Evolutionary conservation across 2,113 vertebrate genomes (phyloP).

Genomic region (Ptilorrhoa leucosticta): DNA sequence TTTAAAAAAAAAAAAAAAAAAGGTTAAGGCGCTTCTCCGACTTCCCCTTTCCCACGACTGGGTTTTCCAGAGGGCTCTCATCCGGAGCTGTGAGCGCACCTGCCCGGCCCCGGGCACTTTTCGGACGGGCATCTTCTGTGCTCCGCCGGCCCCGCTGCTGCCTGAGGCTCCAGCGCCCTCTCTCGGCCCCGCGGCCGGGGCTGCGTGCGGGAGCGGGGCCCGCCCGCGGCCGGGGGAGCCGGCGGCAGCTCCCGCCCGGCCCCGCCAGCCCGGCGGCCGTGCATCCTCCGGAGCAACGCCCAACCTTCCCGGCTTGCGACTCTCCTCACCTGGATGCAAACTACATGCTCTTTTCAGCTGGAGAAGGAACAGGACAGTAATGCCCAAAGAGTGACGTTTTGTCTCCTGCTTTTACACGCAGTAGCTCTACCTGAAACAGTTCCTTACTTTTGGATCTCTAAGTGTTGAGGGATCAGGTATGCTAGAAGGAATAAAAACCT

Average conservation of each 20-base stretch:
- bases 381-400: no score
- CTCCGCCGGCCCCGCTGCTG: not conserved
- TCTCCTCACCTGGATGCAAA: not conserved
- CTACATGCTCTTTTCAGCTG: fast-evolving
- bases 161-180: constrained; percentile 7
- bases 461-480: not conserved
- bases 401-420: not conserved
- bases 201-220: not conserved
- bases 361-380: not conserved
- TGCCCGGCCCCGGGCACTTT: not conserved
- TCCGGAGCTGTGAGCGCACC: not conserved
- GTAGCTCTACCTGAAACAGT: not conserved
- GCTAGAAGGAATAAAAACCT: not conserved
- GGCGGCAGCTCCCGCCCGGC: not conserved
- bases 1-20: not conserved
- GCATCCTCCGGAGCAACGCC: not conserved
- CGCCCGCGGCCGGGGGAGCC: not conserved
- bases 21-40: not conserved
- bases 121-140: fast-evolving
- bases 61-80: not conserved
- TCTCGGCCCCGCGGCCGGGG: not conserved
- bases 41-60: not conserved
- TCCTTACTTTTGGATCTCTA: not conserved
- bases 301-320: no score
- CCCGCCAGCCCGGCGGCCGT: no score